Evolutionary conservation across 2,888 invertebrate genomes (phyloP), one percentile per base, ranked within the genome.

Genomic region (Dexiosoma caninum): DNA sequence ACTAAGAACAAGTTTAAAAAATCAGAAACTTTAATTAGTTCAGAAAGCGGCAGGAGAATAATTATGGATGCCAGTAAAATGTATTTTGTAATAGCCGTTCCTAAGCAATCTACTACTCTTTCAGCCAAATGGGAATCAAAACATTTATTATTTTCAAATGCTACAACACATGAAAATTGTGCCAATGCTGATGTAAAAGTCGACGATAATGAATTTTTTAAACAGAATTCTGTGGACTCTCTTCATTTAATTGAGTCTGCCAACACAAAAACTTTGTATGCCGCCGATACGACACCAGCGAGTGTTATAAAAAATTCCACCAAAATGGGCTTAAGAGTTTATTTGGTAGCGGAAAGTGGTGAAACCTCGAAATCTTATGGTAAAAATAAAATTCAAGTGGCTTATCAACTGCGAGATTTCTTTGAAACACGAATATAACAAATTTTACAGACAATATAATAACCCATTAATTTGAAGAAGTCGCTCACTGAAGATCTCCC

Each of bases 21-120:
- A n/a, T n/a, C 37, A 1, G 37, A 59, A 5, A 19, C 16, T 1
- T 7, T 16, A 4, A 32, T 32, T 40, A 35, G 1, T 1, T 10
- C 44, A 46, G 3, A 5, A 23, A 27, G 10, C 6, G 8, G n/a
- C 7, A 40, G 21, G 4, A 37, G 57, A 30, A 44, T 74, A 27
- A 4, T 14, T 2, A 10, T 69, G 2, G 59, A 69, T 60, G 44
- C 60, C 3, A 49, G 35, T 23, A 76, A 76, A 46, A 42, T 23
- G n/a, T 76, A 55, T 21, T 69, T 44, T 16, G 12, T 62, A 9
- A 21, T 76, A 19, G 51, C 60, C 0, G 27, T 69, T 3, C 69
- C 60, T 1, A 76, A 55, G 30, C 8, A 55, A 21, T n/a, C 53
- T 6, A 14, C 9, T 6, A n/a, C 5, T 1, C 2, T n/a, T 14